Evolutionary conservation across 2,113 vertebrate genomes (phyloP), one percentile per base, ranked within the genome.

Genomic region (Periophthalmus modestus): DNA sequence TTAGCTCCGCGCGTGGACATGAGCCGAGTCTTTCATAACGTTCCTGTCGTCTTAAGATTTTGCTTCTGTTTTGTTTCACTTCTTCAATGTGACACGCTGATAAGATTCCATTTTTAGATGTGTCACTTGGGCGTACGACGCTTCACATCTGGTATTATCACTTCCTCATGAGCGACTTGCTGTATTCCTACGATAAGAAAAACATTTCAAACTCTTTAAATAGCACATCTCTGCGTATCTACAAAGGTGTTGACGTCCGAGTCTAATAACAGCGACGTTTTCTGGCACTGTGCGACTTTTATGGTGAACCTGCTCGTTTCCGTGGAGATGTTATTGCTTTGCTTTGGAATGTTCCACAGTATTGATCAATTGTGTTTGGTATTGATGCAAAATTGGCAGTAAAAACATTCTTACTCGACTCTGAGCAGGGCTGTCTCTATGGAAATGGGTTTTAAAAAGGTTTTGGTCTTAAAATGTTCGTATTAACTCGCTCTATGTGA

Each of bases 51-150:
- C 54, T 24, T 12, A 43, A 65, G 62, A 0, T 2, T 5, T 13
- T 63, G 36, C 24, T 68, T 59, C 48, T 68, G 21, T 50, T 78
- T 14, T 50, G n/a, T n/a, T 23, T 66, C 66, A 43, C 43, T 73
- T 73, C 34, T 21, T 23, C 15, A 43, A 47, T 33, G 33, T 69
- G 66, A 68, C 14, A 68, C 14, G 48, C 33, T 46, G 34, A 68
- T 68, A 50, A 54, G 46, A 34, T 47, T 67, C 7, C 11, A 69
- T 72, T 73, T 73, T 67, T 69, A 34, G 63, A 70, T 24, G 2
- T 23, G 48, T 48, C 34, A 48, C 14, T 18, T 66, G 5, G 15
- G 21, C 11, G 48, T 21, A 67, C 66, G 28, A 15, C 24, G 66
- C 48, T 48, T 57, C 61, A 74, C 62, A 65, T 71, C 3, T 47